Evolutionary conservation across 2,888 invertebrate genomes (phyloP), one percentile per base, ranked within the genome.

Genomic region (Torymus aiolomorphi): DNA sequence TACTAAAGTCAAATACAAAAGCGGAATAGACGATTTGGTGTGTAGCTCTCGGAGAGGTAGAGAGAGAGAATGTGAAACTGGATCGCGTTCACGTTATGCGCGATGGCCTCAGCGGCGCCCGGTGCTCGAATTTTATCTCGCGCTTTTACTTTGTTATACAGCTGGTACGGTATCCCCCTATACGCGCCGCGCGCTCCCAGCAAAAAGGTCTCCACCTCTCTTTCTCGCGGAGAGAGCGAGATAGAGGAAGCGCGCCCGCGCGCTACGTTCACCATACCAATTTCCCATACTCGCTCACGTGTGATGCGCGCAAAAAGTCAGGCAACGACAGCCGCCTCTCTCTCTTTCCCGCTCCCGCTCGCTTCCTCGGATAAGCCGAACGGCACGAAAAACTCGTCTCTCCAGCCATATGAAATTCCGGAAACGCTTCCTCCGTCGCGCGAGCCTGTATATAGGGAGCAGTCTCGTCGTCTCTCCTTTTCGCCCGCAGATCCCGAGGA

Each of bases 351-450:
- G 42, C 42, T 42, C 42, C 42, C 8, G 42, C 42, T 42, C 42
- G 42, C 42, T 42, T 42, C 42, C 8, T 42, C 42, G 42, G 42
- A 42, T 42, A 42, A 42, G 42, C 42, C 42, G 42, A 42, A 42
- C 42, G 42, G 42, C 24, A 61, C 61, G 63, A 73, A 63, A 73
- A 72, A 62, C 62, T 62, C 72, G 52, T 61, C 71, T 61, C 71
- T 61, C 31, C 61, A 20, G 54, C 52, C 72, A 59, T 51, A 63
- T 54, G 61, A 72, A 72, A 54, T 63, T 72, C 49, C 31, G 59
- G 61, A 72, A 72, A 63, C 52, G 54, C 63, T 63, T 63, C 14
- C 51, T 56, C 13, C 16, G 31, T 59, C 31, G 31, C 57, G 1
- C n/a, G 2, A 13, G 42, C 42, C 42, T 70, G 52, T 13, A 57